Percentiles rank a stretch among this genome's conserved stretches.
Conservation (phyloP, 2,888 invertebrate species). For the Apodemia mormo region DNA sequence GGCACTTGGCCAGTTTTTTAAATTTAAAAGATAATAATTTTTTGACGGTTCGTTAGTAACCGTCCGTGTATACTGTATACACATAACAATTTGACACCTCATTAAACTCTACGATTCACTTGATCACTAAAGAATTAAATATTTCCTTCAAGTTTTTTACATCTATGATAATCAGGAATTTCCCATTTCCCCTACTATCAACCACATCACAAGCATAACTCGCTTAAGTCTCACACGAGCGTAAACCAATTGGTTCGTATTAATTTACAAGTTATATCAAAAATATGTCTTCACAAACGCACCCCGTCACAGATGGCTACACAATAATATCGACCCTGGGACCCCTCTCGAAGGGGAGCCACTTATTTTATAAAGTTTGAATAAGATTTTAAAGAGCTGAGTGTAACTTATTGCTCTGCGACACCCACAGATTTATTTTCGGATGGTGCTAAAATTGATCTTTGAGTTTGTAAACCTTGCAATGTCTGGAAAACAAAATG, state of each 20-base stretch:
- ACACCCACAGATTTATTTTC: conserved; percentile 19
- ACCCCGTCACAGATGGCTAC: conserved; percentile 79
- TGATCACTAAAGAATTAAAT: no score
- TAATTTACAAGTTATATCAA: conserved; percentile 80
- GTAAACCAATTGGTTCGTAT: conserved; percentile 77
- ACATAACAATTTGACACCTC: no score
- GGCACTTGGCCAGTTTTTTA: no score
- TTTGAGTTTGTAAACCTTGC: conserved; percentile 19
- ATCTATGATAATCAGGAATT: no score
- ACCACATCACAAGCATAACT: conserved; percentile 67
- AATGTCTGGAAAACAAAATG: not conserved
- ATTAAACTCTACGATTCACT: no score
- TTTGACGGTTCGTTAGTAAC: no score
- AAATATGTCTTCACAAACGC: conserved; percentile 78
- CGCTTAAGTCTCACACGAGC: conserved; percentile 72
- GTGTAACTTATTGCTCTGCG: conserved; percentile 53
- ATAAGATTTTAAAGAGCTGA: conserved; percentile 79
- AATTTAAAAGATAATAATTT: no score
- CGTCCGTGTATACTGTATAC: no score
- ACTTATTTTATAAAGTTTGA: conserved; percentile 80
- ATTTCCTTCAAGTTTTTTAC: no score
- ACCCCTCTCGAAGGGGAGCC: conserved; percentile 66
- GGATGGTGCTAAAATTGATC: conserved; percentile 20
- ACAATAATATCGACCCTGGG: conserved; percentile 66
- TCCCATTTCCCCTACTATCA: conserved; percentile 37